phyloP scores from a whole-genome alignment of 2,113 vertebrate species.

The Lamprotornis superbus region DNA sequence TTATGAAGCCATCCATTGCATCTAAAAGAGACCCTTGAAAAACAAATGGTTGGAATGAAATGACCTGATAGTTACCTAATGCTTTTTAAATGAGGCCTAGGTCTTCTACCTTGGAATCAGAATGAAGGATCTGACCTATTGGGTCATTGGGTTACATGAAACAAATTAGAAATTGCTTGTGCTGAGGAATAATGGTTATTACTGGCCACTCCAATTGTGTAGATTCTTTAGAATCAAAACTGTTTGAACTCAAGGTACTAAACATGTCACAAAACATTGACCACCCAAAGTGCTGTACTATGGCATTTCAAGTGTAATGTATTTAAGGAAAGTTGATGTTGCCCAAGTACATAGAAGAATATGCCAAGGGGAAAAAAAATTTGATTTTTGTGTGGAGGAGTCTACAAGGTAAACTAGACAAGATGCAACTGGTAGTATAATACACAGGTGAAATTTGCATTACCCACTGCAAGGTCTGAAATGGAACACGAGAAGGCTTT shows the following conservation, averaged over 20 bases:
- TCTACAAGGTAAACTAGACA: not conserved
- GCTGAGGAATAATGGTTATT: not conserved
- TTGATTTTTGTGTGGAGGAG: not conserved
- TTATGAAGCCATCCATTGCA: not conserved
- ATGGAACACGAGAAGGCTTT: not conserved
- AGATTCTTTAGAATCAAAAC: not conserved
- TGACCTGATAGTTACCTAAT: not conserved
- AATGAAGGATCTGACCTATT: not conserved
- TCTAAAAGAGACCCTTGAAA: not conserved
- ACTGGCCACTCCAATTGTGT: not conserved
- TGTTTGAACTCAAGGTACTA: not conserved
- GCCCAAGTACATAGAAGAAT: not conserved
- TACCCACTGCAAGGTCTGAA: not conserved
- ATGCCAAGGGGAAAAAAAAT: not conserved
- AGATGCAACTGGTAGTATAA: not conserved
- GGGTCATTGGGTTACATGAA: not conserved
- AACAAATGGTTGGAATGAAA: not conserved
- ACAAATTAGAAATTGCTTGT: not conserved
- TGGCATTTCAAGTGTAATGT: not conserved
- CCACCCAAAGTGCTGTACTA: not conserved
- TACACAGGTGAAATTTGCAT: not conserved
- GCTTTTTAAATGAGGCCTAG: not conserved
- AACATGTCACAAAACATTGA: not conserved
- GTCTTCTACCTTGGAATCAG: not conserved
- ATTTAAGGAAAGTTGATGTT: not conserved